Conservation (phyloP, 2,113 vertebrate genomes). For the Leptodactylus fuscus region DNA sequence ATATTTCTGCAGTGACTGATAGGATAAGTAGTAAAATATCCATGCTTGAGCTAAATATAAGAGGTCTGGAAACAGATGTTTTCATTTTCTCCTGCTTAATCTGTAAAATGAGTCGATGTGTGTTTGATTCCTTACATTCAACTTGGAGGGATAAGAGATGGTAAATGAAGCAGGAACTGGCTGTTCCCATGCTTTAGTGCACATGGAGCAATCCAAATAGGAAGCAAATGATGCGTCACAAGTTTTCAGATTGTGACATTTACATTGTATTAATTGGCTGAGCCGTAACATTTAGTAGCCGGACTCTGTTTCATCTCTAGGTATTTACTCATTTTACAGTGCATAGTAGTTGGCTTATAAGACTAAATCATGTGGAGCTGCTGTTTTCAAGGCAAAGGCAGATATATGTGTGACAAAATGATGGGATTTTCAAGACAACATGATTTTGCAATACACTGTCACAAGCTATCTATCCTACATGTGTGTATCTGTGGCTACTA, state of each 20-base stretch:
- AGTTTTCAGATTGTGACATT: constrained; percentile 31
- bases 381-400: too few species aligned
- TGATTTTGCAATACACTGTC: too few species aligned
- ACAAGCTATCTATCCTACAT: too few species aligned
- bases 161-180: constrained; percentile 44
- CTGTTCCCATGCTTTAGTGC: constrained; percentile 31
- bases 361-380: neutral
- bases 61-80: constrained; percentile 49
- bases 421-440: too few species aligned
- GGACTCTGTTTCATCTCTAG: neutral
- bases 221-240: constrained; percentile 30
- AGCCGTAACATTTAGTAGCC: neutral
- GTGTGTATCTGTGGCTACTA: too few species aligned
- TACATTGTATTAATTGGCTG: constrained; percentile 29
- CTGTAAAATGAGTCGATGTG: constrained; percentile 46
- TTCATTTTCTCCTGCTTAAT: constrained; percentile 52
- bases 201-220: neutral
- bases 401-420: too few species aligned
- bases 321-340: constrained; percentile 15
- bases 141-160: constrained; percentile 35
- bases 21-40: constrained; percentile 43
- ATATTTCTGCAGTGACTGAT: constrained; percentile 45
- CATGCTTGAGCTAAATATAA: constrained; percentile 51
- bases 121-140: constrained; percentile 40
- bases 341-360: neutral